phyloP scores from a whole-genome alignment of 2,888 invertebrate species.

The Abscondita cerata region DNA sequence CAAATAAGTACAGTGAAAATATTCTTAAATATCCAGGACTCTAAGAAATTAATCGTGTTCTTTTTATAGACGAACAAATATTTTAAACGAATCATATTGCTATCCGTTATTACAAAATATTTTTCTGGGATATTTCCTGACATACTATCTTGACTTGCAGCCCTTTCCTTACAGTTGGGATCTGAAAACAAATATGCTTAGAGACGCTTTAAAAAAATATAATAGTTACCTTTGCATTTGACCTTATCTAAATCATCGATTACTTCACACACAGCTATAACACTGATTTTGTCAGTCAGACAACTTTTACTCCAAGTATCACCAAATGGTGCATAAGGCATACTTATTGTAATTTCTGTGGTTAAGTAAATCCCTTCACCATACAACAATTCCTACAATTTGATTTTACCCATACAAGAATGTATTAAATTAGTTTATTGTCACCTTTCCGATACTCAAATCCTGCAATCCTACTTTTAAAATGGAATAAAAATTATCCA shows the following conservation, averaged over 20 bases:
- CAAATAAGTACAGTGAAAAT: conserved; percentile 27
- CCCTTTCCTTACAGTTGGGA: conserved; percentile 39
- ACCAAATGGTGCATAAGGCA: conserved; percentile 76
- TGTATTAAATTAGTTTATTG: not conserved
- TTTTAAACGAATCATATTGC: conserved; percentile 75
- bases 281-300: conserved; percentile 77
- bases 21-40: conserved; percentile 33
- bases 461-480: conserved; percentile 79
- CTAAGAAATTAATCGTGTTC: conserved; percentile 26
- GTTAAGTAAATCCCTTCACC: conserved; percentile 80
- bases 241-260: conserved; percentile 73
- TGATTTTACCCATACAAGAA: conserved; percentile 11
- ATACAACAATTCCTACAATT: conserved; percentile 68
- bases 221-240: conserved; percentile 59
- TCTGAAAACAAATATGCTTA: conserved; percentile 35
- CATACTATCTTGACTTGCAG: conserved; percentile 45
- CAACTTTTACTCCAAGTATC: conserved; percentile 78
- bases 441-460: conserved; percentile 58
- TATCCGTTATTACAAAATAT: conserved; percentile 79
- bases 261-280: conserved; percentile 82
- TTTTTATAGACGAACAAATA: conserved; percentile 74
- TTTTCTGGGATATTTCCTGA: conserved; percentile 66
- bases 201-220: no score
- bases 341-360: conserved; percentile 73
- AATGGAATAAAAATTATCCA: conserved; percentile 84